Evolutionary conservation across 1,140 invertebrate species (phyloP), one percentile per base, ranked within the genome.

Genomic region (Agrypnia vestita): DNA sequence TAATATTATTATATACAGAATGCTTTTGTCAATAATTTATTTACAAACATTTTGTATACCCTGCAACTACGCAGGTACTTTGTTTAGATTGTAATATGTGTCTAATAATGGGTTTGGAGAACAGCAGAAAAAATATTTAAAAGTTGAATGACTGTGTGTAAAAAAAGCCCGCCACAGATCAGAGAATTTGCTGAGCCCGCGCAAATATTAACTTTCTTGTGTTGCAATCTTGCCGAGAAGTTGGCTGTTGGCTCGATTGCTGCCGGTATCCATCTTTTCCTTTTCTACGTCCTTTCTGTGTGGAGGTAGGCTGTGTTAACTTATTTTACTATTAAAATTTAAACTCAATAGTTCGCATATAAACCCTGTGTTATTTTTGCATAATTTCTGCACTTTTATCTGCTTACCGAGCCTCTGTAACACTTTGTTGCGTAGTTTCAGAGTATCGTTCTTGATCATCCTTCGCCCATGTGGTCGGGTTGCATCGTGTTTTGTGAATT

Each of bases 191-290:
- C 25, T 35, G 47, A 71, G n/a, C 67, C 67, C 67, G 67, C 67
- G 67, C 67, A 71, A 71, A 71, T 51, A 71, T 17, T 76, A 76
- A 0, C 61, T 76, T 76, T 47, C 43, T 76, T 47, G n/a, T 21
- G 73, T 76, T 76, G 73, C 73, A 76, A 76, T 62, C 73, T 76
- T 76, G 73, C 67, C 43, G 21, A 53, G 49, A 67, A 67, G 21
- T 76, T 46, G 21, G 17, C 11, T 35, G 59, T 78, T 78, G 76
- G 74, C 59, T 21, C 17, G 35, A 61, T 56, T 69, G 69, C 67
- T 49, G 59, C 53, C 77, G 77, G 77, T 79, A 21, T 79, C 77
- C 77, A 79, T 79, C 77, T 79, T 79, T 79, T 62, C 47, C 53
- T 56, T 73, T 73, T 61, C 77, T 53, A 49, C 77, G 44, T 72